These are phyloP conservation scores for Psettodes erumei DNA, from an alignment of 2,113 vertebrate species.

Conservation along the genomic window DNA sequence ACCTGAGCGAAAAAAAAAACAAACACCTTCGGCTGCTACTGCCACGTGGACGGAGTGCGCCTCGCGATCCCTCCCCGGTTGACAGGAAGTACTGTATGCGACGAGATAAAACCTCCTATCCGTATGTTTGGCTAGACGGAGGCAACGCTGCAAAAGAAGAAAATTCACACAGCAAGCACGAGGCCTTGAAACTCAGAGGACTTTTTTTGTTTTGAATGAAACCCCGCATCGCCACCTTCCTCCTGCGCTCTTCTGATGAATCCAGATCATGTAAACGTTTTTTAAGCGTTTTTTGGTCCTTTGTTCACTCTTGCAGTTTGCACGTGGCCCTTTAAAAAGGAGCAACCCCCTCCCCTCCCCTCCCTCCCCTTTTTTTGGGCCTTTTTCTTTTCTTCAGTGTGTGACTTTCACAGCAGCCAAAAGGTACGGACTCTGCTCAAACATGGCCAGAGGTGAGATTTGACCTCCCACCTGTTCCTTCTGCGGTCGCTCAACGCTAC, in stretches of 20 bases:
- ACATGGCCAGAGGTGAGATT: background rate
- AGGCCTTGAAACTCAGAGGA: conserved; percentile 28
- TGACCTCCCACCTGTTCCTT: background rate
- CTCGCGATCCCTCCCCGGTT: conserved; percentile 16
- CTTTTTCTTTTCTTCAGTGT: conserved; percentile 68
- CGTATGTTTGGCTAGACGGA: conserved; percentile 38
- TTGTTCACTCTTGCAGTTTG: background rate
- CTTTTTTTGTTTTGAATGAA: background rate
- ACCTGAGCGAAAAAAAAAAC: conserved; percentile 59
- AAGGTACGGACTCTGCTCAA: conserved; percentile 30
- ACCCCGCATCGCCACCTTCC: background rate
- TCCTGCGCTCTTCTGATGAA: background rate
- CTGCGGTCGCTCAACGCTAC: background rate
- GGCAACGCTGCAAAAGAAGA: conserved; percentile 20
- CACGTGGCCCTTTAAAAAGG: conserved; percentile 33
- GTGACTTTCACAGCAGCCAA: conserved; percentile 62
- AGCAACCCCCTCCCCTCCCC: background rate
- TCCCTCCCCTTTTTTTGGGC: no score
- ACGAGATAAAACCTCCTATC: background rate
- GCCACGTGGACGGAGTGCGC: conserved; percentile 59
- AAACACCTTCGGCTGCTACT: conserved; percentile 42
- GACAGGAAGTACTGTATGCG: conserved; percentile 13
- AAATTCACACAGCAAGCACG: conserved; percentile 39
- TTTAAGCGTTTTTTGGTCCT: background rate
- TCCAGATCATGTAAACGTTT: conserved; percentile 55